A percentile compares a stretch with the other conserved stretches of the same genome.
phyloP scores from a whole-genome alignment of 2,888 invertebrate species.

The Pomacea canaliculata region DNA sequence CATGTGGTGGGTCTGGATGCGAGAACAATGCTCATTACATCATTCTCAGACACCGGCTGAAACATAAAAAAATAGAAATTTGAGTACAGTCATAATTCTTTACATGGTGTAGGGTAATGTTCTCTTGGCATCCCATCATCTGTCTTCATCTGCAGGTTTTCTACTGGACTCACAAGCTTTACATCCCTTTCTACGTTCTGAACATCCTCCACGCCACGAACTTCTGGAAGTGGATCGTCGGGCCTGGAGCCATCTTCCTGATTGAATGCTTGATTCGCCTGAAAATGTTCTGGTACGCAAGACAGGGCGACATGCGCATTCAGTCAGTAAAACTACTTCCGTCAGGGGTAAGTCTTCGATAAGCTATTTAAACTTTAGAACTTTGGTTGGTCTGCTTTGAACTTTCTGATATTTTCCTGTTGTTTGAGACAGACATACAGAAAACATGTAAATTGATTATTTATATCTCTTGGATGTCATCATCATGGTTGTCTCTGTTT shows the following conservation, averaged over 20 bases:
- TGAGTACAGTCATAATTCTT: no score
- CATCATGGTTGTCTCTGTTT: no score
- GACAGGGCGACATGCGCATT: constrained; percentile 75
- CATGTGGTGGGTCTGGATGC: no score
- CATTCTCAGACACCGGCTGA: no score
- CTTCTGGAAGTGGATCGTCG: constrained; percentile 95
- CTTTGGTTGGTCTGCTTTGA: no score
- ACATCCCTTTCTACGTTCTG: constrained; percentile 88
- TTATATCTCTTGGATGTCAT: no score
- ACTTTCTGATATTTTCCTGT: no score
- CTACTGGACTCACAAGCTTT: constrained; percentile 91
- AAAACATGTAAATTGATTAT: no score
- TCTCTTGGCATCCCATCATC: neutral
- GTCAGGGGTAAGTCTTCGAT: constrained; percentile 78
- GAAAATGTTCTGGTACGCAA: constrained; percentile 38
- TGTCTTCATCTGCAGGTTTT: constrained; percentile 77
- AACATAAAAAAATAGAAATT: no score
- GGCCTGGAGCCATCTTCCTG: constrained; percentile 84
- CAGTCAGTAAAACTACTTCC: constrained; percentile 82
- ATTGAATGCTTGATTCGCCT: constrained; percentile 77
- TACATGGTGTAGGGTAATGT: no score
- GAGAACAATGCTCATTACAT: no score
- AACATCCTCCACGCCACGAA: constrained; percentile 89
- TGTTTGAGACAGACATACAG: no score
- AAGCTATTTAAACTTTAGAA: neutral